Base-by-base conservation (phyloP, 1,140 invertebrate genomes). In the Cryptotermes secundus region DNA sequence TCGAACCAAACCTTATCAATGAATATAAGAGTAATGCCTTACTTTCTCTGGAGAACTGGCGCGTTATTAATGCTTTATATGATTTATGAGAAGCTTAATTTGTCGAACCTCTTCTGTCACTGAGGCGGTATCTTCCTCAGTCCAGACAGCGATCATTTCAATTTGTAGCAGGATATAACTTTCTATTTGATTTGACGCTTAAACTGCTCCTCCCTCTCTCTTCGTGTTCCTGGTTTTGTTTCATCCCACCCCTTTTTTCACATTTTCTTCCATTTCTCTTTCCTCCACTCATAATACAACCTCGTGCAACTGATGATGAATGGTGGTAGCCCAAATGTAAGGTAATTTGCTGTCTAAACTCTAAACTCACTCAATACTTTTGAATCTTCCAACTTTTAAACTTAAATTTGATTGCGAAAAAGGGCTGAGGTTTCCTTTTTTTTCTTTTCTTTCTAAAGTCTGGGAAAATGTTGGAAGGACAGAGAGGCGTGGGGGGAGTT, bases 311-410 rank as follows among this genome's bases (percentile, higher is more conserved):
- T 49, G 45, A 79, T 83, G 83, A 83, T 83, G 31, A 83, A 83
- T 83, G 83, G 31, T 59, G 22, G 38, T 10, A 79, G 22, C 53
- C 59, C 16, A 79, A 83, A 83, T 84, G 81, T 31, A 81, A 81
- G 80, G 84, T 84, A 84, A 84, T 84, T 84, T 82, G 80, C 84
- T 84, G 84, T 84, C 84, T 59, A 82, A 84, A 84, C 80, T 34
- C 79, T 45, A 59, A 84, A 84, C 84, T 80, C 79, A 84, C 84
- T 84, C 84, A 84, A 84, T 84, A 84, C 84, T 84, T 84, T 36
- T 80, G 84, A 84, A 84, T 82, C 53, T 80, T 82, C 81, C 31
- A 84, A 84, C 84, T 84, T 31, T 80, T 84, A 84, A 83, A 84
- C 80, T 84, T 82, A 84, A 84, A 84, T 84, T 84, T 84, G 84